Evolutionary conservation across 2,888 invertebrate genomes (phyloP).

Genomic region (Thumatha senex): DNA sequence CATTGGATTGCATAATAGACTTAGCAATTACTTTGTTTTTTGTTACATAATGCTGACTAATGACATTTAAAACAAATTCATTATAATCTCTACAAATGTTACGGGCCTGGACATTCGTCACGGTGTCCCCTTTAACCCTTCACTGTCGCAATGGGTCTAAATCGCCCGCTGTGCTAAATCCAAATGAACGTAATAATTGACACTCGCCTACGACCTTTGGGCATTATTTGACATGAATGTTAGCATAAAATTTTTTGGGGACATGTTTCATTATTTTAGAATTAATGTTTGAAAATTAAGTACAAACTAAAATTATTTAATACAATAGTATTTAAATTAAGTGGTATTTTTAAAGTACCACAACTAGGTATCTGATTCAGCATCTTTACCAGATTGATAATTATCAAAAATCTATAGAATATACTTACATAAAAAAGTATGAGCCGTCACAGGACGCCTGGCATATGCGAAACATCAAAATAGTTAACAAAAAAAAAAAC

Average conservation of each 20-base stretch:
- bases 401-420: too few species aligned
- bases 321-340: too few species aligned
- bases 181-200: conserved; percentile 82
- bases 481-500: too few species aligned
- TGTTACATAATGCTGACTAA: conserved; percentile 4
- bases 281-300: background rate
- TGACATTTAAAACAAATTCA: conserved; percentile 46
- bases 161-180: conserved; percentile 72
- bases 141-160: conserved; percentile 51
- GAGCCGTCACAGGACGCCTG: too few species aligned
- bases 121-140: conserved; percentile 65
- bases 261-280: conserved; percentile 14
- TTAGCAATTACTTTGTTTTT: background rate
- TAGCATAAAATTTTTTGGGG: conserved; percentile 40
- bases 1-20: background rate
- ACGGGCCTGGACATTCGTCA: conserved; percentile 62
- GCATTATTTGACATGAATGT: conserved; percentile 38
- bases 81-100: conserved; percentile 64
- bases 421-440: too few species aligned
- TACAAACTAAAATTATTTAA: too few species aligned
- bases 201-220: conserved; percentile 51
- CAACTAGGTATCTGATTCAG: too few species aligned
- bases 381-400: too few species aligned
- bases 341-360: too few species aligned
- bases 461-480: too few species aligned